Base-by-base conservation (phyloP, 2,113 vertebrate species). In the Sterrhoptilus dennistouni region DNA sequence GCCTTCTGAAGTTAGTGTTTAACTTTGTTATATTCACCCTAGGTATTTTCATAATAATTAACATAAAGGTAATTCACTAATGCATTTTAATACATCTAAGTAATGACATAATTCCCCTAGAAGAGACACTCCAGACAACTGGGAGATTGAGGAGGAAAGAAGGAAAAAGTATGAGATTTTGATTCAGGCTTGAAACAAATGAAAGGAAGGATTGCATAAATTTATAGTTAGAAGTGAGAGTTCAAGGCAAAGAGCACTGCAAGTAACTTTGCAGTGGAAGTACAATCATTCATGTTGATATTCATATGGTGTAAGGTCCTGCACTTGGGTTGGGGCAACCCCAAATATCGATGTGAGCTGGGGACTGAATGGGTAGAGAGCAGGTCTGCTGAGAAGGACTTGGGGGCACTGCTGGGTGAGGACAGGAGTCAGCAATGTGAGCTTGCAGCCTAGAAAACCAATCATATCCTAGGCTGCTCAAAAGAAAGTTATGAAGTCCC, bases 311-410 rank as follows among this genome's bases (percentile, higher is more conserved):
- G 15, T 28, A 53, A 69, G 28, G 10, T 54, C 38, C 47, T 38
- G 12, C 14, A 28, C 47, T 14, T 24, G 24, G 28, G 2, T 3
- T 24, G 28, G 15, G 33, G 19, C 28, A 70, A 3, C 9, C 8
- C 18, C 28, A 15, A n/a, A 2, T 28, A n/a, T 13, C 0, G 0
- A 7, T 7, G 29, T 13, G 24, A 54, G 10, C 20, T n/a, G 47
- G 14, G 33, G 11, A 18, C 38, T n/a, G 45, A 38, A 15, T 1
- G 5, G 11, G 12, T 33, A 36, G 33, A 45, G 23, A 38, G 12
- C 38, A 78, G 45, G 33, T 27, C 54, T 38, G 47, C 19, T 38
- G 24, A 24, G 33, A 69, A 87, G 47, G 23, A 24, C n/a, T 11
- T 40, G 9, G n/a, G 14, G 23, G 5, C 18, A 27, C n/a, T 40